A percentile compares a stretch with the other conserved stretches of the same genome.
These are phyloP conservation scores for Himantopus leucocephalus DNA, from an alignment of 2,113 vertebrate genomes.

Conservation along the genomic window DNA sequence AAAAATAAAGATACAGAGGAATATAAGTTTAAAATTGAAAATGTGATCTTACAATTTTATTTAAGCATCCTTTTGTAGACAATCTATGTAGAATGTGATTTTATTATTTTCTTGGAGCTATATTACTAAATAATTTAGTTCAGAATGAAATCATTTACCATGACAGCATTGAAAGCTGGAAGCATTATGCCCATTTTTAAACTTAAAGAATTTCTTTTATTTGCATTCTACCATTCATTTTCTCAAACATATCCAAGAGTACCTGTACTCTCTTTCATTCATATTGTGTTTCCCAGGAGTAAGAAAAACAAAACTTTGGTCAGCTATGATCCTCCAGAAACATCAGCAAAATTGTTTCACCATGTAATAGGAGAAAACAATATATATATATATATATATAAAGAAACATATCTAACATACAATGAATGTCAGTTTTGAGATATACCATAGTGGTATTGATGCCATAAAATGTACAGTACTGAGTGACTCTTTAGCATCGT, in stretches of 20 bases:
- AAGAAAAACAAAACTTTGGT: not conserved
- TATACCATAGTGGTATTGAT: not conserved
- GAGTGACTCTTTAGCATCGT: not conserved
- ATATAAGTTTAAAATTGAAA: not conserved
- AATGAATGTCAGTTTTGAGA: not conserved
- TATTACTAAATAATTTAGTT: not conserved
- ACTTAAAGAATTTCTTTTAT: not conserved
- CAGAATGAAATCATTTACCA: not conserved
- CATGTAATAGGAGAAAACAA: not conserved
- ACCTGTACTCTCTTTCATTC: not conserved
- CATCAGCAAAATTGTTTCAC: not conserved
- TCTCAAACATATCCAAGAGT: not conserved
- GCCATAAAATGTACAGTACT: not conserved
- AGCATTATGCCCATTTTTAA: not conserved
- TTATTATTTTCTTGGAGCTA: not conserved
- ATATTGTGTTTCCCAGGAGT: not conserved
- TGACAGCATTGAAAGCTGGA: not conserved
- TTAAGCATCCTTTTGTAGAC: not conserved
- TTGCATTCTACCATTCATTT: not conserved
- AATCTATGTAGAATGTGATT: not conserved
- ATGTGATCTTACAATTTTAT: not conserved
- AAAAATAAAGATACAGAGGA: not conserved
- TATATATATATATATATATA: not conserved
- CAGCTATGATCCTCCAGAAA: not conserved
- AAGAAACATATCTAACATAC: not conserved